Percentiles rank a stretch among this genome's conserved stretches.
These are phyloP conservation scores for Chelon labrosus DNA, from an alignment of 2,797 vertebrate species.

Conservation along the genomic window DNA sequence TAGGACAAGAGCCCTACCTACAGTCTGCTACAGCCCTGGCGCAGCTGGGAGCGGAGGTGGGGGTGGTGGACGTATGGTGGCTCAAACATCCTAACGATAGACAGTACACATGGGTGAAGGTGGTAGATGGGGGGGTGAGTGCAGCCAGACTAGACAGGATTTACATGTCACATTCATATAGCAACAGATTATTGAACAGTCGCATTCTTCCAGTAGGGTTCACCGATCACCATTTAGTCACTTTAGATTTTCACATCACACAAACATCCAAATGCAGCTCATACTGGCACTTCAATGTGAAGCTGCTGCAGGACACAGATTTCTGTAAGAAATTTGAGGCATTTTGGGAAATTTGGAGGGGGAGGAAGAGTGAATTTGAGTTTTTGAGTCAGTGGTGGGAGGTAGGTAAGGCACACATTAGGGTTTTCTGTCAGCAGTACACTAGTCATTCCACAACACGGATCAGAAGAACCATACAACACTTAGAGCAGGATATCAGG, in stretches of 20 bases:
- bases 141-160: too few relatives aligned
- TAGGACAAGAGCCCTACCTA: neutral
- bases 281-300: neutral
- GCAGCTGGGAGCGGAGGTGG: neutral
- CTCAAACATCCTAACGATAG: neutral
- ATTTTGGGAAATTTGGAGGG: too few relatives aligned
- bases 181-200: neutral
- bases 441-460: neutral
- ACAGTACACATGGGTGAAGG: neutral
- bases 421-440: neutral
- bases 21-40: neutral
- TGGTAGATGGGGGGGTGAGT: too few relatives aligned
- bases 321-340: too few relatives aligned
- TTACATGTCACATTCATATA: too few relatives aligned
- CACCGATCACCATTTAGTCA: neutral
- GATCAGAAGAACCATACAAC: too few relatives aligned
- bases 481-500: neutral
- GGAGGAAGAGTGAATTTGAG: too few relatives aligned
- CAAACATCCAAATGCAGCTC: neutral
- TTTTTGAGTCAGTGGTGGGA: too few relatives aligned
- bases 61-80: neutral
- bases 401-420: too few relatives aligned
- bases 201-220: conserved; percentile 2
- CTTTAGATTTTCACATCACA: neutral
- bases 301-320: neutral